Conservation (phyloP, 2,113 vertebrate genomes). For the Sceloporus tristichus region DNA sequence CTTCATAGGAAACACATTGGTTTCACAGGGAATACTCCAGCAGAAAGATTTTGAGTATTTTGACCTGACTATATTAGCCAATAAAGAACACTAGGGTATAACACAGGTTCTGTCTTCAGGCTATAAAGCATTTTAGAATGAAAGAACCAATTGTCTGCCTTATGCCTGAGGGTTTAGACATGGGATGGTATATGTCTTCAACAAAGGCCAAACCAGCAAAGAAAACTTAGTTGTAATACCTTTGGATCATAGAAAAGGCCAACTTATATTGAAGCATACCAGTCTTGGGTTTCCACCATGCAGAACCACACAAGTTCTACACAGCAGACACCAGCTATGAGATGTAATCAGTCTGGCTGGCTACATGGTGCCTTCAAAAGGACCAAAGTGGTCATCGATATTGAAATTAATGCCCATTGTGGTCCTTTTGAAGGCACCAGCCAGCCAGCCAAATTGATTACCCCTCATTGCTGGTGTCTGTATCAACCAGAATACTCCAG, state of each 20-base stretch:
- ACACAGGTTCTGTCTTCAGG: slow-evolving; percentile 4
- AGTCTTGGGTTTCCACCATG: not conserved
- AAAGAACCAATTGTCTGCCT: not conserved
- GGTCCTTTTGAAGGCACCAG: too few species aligned
- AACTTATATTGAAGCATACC: not conserved
- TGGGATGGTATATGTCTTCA: slow-evolving; percentile 18
- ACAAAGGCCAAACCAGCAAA: slow-evolving; percentile 17
- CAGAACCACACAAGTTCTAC: too few species aligned
- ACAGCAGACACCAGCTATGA: too few species aligned
- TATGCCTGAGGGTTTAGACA: slow-evolving; percentile 20
- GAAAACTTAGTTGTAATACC: not conserved
- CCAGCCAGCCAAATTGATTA: too few species aligned
- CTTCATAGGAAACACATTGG: slow-evolving; percentile 30
- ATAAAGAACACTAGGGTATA: slow-evolving; percentile 17
- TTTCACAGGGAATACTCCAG: slow-evolving; percentile 32
- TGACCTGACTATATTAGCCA: slow-evolving; percentile 19
- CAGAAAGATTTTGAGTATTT: slow-evolving; percentile 32
- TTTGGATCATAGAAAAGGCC: not conserved
- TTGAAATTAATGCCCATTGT: too few species aligned
- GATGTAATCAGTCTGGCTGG: too few species aligned
- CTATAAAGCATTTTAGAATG: slow-evolving; percentile 16
- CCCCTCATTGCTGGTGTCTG: too few species aligned
- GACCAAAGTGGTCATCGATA: too few species aligned
- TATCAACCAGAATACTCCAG: too few species aligned
- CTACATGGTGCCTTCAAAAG: too few species aligned